Evolutionary conservation across 64 coral and sea anemone genomes (phyloP), one percentile per base, ranked within the genome.

Genomic region (Pocillopora damicornis): DNA sequence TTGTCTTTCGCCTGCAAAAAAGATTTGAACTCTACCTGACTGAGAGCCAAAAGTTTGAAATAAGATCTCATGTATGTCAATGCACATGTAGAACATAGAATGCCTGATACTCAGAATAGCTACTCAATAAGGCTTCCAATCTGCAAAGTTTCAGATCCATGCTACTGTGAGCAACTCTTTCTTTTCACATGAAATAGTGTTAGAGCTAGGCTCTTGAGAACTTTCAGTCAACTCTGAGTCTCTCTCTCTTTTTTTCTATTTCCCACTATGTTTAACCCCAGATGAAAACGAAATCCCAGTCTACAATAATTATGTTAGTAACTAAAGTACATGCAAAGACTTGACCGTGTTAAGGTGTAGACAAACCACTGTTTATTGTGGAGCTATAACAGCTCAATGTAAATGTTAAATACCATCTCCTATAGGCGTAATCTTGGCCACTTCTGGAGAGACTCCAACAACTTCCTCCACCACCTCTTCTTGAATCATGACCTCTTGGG

Each of bases 391-490:
- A 69, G 22, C 20, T 69, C 6, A 23, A 57, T 71, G 34, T 30
- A 34, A 15, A 23, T 20, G 5, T 84, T 84, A 84, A 5, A 84
- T 84, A 65, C 37, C 64, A 57, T 71, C 81, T 71, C 63, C 81
- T 71, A 84, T 84, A 65, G 64, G 64, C 23, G 81, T 84, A 26
- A 84, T 84, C 81, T 84, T 84, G 23, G 81, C 81, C 11, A 84
- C 81, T 15, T 84, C 81, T 15, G 42, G 42, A 51, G 81, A 38
- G 51, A 72, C 81, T 58, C 42, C 81, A n/a, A 84, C 81, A 37
- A 84, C 81, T 73, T 84, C 81, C 69, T 84, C 81, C 25, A 84
- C 81, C 14, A 84, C 81, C 25, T 84, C 81, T n/a, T 84, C 81
- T 38, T 65, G 22, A 13, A 84, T 72, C 20, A 84, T 37, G 1